Evolutionary conservation across 2,888 invertebrate genomes (phyloP), one percentile per base, ranked within the genome.

Genomic region (Acronicta alni): DNA sequence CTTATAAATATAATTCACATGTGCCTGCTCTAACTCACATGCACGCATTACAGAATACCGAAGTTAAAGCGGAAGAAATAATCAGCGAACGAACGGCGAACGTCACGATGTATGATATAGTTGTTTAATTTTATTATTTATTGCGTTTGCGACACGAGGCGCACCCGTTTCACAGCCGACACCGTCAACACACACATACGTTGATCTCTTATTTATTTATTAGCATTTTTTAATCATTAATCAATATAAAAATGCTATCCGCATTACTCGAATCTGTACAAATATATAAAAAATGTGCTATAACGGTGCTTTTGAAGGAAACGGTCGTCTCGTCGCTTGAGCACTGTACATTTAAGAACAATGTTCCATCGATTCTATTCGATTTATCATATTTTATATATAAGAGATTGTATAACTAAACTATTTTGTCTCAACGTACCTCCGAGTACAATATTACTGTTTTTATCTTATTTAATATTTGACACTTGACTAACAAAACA

Each of bases 41-140:
- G 91, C 93, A 92, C 76, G 83, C 87, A 84, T 93, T 92, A 65
- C 94, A 94, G 94, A 87, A 94, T 94, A 82, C 94, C 94, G 88
- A 94, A 93, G 88, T 86, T 92, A 81, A 94, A 92, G 87, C 82
- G 88, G 90, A 93, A 91, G 89, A 92, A 92, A 87, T 91, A 86
- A 68, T 51, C 59, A 67, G 81, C 89, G 89, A 89, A 85, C 91
- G 89, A 90, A 83, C 86, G 79, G 81, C 85, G 83, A 86, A 83
- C 88, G 80, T 84, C 83, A 80, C 89, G 89, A 90, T 89, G 92
- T 93, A 93, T 88, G 91, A 91, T 90, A 90, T 89, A 90, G 82
- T 83, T 84, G 77, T 84, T 84, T 90, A 89, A 86, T 88, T 88
- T 82, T 85, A 88, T 79, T 91, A 90, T 89, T 90, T 91, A 90